Conservation (phyloP, 2,888 invertebrate species). For the Drosophila atroscutellata region DNA sequence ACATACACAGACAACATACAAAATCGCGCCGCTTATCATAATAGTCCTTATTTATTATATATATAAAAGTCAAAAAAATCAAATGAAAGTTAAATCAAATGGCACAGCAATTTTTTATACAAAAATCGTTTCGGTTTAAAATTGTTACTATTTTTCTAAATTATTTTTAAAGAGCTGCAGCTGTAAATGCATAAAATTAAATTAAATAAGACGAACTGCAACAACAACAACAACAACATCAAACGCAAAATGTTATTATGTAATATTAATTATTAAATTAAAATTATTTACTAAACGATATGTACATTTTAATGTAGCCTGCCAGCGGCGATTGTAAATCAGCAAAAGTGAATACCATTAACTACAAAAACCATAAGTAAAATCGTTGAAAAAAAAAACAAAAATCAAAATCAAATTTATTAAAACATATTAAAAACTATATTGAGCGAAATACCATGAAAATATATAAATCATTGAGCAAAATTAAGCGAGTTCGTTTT, state of each 20-base stretch:
- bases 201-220: constrained; percentile 6
- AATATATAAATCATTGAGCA: constrained; percentile 78
- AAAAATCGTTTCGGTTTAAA: constrained; percentile 60
- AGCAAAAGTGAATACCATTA: constrained; percentile 56
- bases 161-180: constrained; percentile 60
- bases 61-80: constrained; percentile 14
- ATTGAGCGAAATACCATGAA: constrained; percentile 79
- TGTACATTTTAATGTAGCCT: constrained; percentile 72
- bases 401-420: constrained; percentile 59
- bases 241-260: constrained; percentile 68
- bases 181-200: constrained; percentile 48
- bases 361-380: constrained; percentile 39
- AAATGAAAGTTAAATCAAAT: constrained; percentile 35
- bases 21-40: constrained; percentile 33
- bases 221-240: constrained; percentile 20
- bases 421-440: constrained; percentile 63
- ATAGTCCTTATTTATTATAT: constrained; percentile 36
- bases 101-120: constrained; percentile 67
- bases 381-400: constrained; percentile 51
- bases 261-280: constrained; percentile 70
- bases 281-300: constrained; percentile 71
- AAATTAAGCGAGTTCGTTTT: constrained; percentile 35
- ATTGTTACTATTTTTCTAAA: constrained; percentile 69
- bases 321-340: constrained; percentile 70
- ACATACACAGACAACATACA: constrained; percentile 13